phyloP scores from a whole-genome alignment of 2,888 invertebrate species.

The Volucella bombylans region DNA sequence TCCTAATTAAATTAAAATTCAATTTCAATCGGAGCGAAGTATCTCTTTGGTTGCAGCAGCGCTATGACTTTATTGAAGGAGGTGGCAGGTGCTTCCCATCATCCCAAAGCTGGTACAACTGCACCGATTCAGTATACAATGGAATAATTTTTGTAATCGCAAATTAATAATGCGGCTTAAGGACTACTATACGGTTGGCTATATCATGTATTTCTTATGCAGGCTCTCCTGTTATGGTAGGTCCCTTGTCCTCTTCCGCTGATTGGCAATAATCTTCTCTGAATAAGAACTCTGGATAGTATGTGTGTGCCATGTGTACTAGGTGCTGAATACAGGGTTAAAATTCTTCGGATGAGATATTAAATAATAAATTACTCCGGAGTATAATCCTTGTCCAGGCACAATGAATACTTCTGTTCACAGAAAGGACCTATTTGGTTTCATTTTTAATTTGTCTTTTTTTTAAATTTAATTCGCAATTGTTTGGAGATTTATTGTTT shows the following conservation, averaged over 20 bases:
- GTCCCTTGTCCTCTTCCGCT: too few relatives aligned
- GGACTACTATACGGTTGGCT: conserved; percentile 16
- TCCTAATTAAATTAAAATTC: conserved; percentile 74
- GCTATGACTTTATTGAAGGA: neutral
- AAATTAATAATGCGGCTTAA: conserved; percentile 70
- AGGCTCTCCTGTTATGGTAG: neutral
- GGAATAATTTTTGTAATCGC: conserved; percentile 70
- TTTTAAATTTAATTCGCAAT: too few relatives aligned
- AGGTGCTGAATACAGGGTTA: conserved; percentile 14
- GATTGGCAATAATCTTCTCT: too few relatives aligned
- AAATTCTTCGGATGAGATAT: conserved; percentile 59
- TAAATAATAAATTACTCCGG: conserved; percentile 57
- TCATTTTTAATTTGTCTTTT: conserved; percentile 20
- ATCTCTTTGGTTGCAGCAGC: conserved; percentile 6
- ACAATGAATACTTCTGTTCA: too few relatives aligned
- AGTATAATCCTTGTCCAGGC: conserved; percentile 48
- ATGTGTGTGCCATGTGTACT: too few relatives aligned
- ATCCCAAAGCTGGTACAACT: neutral
- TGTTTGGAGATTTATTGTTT: too few relatives aligned
- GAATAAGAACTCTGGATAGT: too few relatives aligned
- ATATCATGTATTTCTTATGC: conserved; percentile 2
- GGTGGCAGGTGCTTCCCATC: neutral
- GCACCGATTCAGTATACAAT: conserved; percentile 49
- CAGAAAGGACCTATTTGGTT: neutral
- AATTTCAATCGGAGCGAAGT: conserved; percentile 57